Percentiles rank a stretch among this genome's conserved stretches.
Evolutionary conservation across 1,140 invertebrate genomes (phyloP).

Genomic region (Bombus superbus): DNA sequence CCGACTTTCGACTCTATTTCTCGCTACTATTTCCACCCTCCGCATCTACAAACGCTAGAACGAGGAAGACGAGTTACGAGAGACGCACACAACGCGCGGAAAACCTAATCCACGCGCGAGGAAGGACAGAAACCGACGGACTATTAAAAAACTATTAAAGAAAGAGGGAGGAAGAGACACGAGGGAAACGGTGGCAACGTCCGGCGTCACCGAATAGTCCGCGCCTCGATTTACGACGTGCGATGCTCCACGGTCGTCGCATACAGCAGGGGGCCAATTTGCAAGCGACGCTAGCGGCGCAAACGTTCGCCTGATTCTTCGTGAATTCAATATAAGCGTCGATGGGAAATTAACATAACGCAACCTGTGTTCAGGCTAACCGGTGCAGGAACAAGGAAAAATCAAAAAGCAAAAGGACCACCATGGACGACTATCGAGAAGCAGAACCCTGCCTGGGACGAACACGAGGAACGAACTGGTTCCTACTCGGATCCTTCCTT

Average conservation of each 20-base stretch:
- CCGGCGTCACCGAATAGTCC: slow-evolving; percentile 17
- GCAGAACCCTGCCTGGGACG: not conserved
- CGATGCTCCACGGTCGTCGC: slow-evolving; percentile 15
- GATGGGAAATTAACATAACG: not conserved
- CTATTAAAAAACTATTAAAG: not conserved
- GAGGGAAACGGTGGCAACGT: slow-evolving; percentile 27
- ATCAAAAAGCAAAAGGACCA: not conserved
- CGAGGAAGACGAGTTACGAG: not conserved
- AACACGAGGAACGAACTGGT: slow-evolving; percentile 56
- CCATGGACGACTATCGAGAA: too few species aligned
- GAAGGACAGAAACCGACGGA: too few species aligned
- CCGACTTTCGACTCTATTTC: not conserved
- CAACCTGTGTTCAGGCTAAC: not conserved
- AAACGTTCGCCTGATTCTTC: not conserved
- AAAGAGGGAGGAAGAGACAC: not conserved
- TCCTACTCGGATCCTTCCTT: slow-evolving; percentile 36
- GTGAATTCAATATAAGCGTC: slow-evolving; percentile 30
- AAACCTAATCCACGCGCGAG: not conserved
- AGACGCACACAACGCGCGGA: not conserved
- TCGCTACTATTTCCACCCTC: slow-evolving; percentile 3
- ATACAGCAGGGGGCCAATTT: slow-evolving; percentile 60
- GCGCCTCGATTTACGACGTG: slow-evolving; percentile 66
- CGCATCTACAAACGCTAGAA: not conserved
- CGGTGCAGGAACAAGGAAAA: slow-evolving; percentile 3
- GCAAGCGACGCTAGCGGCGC: slow-evolving; percentile 44